Percentiles rank a stretch among this genome's conserved stretches.
Conservation (phyloP, 2,113 vertebrate genomes). For the Oreotragus oreotragus region DNA sequence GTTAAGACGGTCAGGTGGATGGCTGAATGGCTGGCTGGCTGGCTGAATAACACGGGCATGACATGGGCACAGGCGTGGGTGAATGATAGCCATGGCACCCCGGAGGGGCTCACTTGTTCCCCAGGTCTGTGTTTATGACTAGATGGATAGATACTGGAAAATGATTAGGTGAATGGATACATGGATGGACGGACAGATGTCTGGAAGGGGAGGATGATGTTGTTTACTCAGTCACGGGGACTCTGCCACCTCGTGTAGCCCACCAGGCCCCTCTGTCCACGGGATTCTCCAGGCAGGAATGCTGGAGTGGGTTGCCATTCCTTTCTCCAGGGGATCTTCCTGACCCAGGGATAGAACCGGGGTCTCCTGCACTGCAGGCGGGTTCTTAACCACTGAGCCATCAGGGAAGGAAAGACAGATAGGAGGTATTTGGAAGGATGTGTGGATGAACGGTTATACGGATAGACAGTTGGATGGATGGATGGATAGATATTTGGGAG, state of each 20-base stretch:
- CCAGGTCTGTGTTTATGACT: not conserved
- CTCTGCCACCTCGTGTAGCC: not conserved
- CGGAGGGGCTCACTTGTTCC: fast-evolving
- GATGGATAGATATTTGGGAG: not conserved
- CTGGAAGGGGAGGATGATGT: not conserved
- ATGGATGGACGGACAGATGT: not conserved
- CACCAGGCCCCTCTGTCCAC: not conserved
- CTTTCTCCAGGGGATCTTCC: not conserved
- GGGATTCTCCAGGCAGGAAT: not conserved
- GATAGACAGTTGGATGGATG: not conserved
- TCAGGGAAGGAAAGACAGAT: not conserved
- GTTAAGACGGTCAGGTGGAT: not conserved
- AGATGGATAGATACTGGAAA: not conserved
- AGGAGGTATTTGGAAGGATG: not conserved
- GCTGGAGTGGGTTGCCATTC: not conserved
- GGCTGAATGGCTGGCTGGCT: not conserved
- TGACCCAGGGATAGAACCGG: not conserved
- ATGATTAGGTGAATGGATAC: not conserved
- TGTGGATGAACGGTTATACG: not conserved
- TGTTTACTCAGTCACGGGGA: not conserved
- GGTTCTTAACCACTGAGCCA: not conserved
- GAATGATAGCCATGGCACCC: not conserved
- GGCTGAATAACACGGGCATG: fast-evolving
- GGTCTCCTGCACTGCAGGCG: not conserved
- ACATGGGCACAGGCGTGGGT: not conserved